phyloP scores from a whole-genome alignment of 2,113 vertebrate species.

The Ochotona curzoniae region DNA sequence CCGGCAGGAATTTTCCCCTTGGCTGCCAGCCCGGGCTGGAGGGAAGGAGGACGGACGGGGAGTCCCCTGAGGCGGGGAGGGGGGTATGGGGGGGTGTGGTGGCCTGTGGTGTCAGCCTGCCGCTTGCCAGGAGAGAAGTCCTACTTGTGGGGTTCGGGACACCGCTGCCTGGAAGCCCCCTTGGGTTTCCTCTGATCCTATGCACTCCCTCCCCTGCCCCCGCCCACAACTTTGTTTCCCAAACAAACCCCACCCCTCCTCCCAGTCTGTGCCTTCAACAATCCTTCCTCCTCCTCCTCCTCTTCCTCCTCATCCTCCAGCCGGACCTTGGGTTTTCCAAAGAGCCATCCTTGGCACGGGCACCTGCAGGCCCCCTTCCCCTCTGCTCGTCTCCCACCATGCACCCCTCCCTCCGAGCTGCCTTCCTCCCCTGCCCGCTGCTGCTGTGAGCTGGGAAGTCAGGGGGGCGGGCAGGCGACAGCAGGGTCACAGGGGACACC shows the following conservation, averaged over 20 bases:
- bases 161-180: not conserved
- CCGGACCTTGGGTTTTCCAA: too few relatives aligned
- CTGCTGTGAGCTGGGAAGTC: conserved; percentile 49
- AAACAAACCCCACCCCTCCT: not conserved
- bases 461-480: not conserved
- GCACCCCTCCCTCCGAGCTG: not conserved
- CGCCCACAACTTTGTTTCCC: too few relatives aligned
- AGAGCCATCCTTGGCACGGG: too few relatives aligned
- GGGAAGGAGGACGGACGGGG: conserved; percentile 48
- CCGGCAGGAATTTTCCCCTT: conserved; percentile 76
- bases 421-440: not conserved
- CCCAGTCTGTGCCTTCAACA: not conserved
- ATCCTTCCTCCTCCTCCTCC: too few relatives aligned
- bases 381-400: not conserved
- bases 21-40: conserved; percentile 69
- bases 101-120: conserved; percentile 47
- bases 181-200: too few relatives aligned
- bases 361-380: not conserved
- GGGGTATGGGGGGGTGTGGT: not conserved
- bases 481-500: not conserved
- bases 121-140: not conserved
- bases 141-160: not conserved
- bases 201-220: too few relatives aligned
- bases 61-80: conserved; percentile 57
- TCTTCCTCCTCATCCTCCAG: too few relatives aligned